Evolutionary conservation across 2,113 vertebrate species (phyloP), one percentile per base, ranked within the genome.

Genomic region (Gracilinanus agilis): DNA sequence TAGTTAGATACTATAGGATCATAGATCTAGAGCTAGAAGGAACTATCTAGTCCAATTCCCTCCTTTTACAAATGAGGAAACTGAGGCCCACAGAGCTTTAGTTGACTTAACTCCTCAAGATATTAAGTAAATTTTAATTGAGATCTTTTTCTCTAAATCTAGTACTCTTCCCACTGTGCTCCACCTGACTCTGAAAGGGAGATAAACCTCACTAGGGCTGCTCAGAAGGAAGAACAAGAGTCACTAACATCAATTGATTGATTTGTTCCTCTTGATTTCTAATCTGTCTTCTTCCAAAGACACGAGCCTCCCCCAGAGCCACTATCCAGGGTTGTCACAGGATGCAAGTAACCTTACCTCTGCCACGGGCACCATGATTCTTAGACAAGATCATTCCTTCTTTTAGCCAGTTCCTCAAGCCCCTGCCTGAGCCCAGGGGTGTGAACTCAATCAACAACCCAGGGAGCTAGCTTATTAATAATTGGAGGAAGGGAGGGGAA

Each of bases 391-490:
- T 55, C 44, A 54, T 13, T 95, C 93, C 93, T 94, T 97, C 92
- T 97, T 97, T 96, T 54, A 96, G 96, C 93, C 95, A 94, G 97
- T 95, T 83, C 97, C 92, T 96, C 95, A 91, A 61, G 58, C 95
- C 94, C 96, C 95, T 97, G 88, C 93, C 90, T 97, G 92, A 95
- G 2, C 94, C 95, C 96, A 92, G 27, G 55, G 27, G 3, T 67
- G 10, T 0, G 4, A 94, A 96, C 95, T 93, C 96, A 98, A 98
- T 98, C 98, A 98, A 67, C 97, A 96, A 97, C 97, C 98, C 93
- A 96, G 98, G 92, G 97, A 98, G 95, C 44, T 94, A 94, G 94
- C 94, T 97, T 94, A 94, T 97, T 96, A 93, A 58, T 34, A 0
- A 40, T 90, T 75, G 61, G 61, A 75, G 89, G 90, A 55, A 92